A percentile compares a stretch with the other conserved stretches of the same genome.
Conservation (phyloP, 2,888 invertebrate genomes). For the Hypomecis punctinalis region DNA sequence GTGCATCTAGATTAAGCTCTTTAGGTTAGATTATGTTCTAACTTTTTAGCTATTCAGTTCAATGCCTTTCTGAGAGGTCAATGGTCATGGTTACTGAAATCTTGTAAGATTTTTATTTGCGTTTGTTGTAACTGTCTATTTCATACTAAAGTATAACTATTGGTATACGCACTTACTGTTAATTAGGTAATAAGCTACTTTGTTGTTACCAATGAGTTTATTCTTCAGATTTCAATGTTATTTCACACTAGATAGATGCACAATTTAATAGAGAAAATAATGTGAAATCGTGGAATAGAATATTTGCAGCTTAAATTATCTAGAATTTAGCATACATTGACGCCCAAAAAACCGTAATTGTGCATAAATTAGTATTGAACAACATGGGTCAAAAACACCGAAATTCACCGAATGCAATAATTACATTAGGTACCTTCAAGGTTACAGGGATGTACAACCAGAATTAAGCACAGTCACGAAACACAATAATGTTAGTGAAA, state of each 20-base stretch:
- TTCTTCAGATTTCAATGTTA: background rate
- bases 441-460: constrained; percentile 40
- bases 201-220: too few species aligned
- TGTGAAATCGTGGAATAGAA: background rate
- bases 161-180: too few species aligned
- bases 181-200: too few species aligned
- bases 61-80: constrained; percentile 2
- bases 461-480: constrained; percentile 32
- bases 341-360: constrained; percentile 43
- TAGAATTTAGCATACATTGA: constrained; percentile 33
- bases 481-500: constrained; percentile 35
- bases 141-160: too few species aligned
- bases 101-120: background rate
- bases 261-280: background rate
- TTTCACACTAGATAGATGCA: background rate
- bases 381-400: constrained; percentile 30
- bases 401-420: too few species aligned
- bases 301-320: background rate
- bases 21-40: background rate
- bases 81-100: background rate
- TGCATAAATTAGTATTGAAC: constrained; percentile 48
- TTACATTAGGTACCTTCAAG: constrained; percentile 49
- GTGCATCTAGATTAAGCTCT: too few species aligned
- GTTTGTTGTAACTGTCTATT: background rate
- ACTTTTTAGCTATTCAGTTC: background rate